phyloP scores from a whole-genome alignment of 2,797 vertebrate genomes.

The Phoxinus dragarum region DNA sequence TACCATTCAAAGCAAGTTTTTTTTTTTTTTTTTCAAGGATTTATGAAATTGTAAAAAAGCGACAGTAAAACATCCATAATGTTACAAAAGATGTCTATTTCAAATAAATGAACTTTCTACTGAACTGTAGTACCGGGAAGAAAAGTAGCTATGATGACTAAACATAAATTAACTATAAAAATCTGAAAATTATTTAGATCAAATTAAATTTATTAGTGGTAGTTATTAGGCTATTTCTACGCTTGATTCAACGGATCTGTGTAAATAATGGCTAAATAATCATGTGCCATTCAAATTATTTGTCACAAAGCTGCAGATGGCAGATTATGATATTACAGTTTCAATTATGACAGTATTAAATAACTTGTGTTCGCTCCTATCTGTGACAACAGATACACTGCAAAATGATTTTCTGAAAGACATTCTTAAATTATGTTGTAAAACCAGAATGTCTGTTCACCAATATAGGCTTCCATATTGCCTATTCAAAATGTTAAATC shows the following conservation, averaged over 20 bases:
- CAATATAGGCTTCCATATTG: not conserved
- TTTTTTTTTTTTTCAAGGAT: not conserved
- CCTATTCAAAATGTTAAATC: not conserved
- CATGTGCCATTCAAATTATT: too few species aligned
- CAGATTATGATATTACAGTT: too few species aligned
- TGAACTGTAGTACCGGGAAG: not conserved
- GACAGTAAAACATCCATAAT: not conserved
- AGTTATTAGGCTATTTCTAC: too few species aligned
- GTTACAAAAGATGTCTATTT: not conserved
- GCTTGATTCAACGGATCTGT: too few species aligned
- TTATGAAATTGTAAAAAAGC: not conserved
- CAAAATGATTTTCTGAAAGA: not conserved
- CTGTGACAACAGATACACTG: too few species aligned
- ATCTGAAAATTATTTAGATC: too few species aligned
- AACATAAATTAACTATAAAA: too few species aligned
- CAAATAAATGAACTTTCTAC: not conserved
- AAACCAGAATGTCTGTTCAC: not conserved
- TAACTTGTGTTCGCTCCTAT: too few species aligned
- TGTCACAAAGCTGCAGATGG: too few species aligned
- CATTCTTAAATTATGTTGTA: not conserved
- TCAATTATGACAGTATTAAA: too few species aligned
- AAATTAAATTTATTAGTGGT: too few species aligned
- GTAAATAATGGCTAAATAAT: too few species aligned
- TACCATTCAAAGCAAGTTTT: not conserved
- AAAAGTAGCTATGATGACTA: not conserved